Base-by-base conservation (phyloP, 23 tunicate genomes). In the Halocynthia roretzi region DNA sequence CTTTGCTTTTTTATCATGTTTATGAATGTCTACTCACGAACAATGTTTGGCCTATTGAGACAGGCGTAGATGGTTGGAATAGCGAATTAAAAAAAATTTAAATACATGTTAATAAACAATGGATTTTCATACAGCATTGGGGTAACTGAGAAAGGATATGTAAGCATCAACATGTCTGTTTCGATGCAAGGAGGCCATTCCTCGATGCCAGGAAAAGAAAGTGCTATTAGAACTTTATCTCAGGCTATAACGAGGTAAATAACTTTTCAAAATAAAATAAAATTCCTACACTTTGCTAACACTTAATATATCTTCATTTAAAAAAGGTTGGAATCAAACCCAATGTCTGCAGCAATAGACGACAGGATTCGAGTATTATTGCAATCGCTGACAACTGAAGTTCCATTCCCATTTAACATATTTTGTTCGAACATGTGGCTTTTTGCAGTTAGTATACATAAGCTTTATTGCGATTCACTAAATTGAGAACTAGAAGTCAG, bases 101-200 rank as follows among this genome's bases (percentile, higher is more conserved):
- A 31, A 31, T 31, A 31, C 44, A 31, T 0, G 44, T 31, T 31
- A 31, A 31, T 31, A 4, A 31, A 31, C 44, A 31, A 31, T 31
- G 44, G 44, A 31, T 31, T 31, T 31, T 31, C 44, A 31, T 60
- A 0, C 62, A 90, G 96, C 18, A 80, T 90, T 54, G 97, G 97
- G 10, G 91, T 91, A 7, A 56, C 97, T 7, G 97, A 91, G 63
- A 85, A 85, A 78, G 97, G 97, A 11, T 70, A 67, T 31, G 18
- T 82, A 0, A 52, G 5, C 58, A 52, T 85, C 71, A 91, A 91
- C 62, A 23, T 91, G 8, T 52, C 80, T 50, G 91, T 91, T 49
- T 82, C 82, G 9, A 7, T 49, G 9, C 83, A 85, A 55, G 87
- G 87, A 18, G 97, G 97, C 7, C 97, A 91, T 81, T 91, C 97